A percentile compares a stretch with the other conserved stretches of the same genome.
These are phyloP conservation scores for Protonemura montana DNA, from an alignment of 2,888 invertebrate genomes.

Conservation along the genomic window DNA sequence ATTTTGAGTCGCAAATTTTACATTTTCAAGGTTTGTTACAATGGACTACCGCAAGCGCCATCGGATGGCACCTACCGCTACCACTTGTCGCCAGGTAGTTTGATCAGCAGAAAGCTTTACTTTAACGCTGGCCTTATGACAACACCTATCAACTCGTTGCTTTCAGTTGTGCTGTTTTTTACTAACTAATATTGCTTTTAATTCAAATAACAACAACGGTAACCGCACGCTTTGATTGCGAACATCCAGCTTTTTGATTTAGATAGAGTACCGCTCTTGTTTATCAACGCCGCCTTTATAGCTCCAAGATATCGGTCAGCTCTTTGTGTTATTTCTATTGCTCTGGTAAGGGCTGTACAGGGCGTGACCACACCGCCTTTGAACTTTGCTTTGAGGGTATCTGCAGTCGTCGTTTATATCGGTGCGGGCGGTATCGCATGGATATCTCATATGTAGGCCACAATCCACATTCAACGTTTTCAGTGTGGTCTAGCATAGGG, in stretches of 20 bases:
- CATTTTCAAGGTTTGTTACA: no score
- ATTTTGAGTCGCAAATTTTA: no score
- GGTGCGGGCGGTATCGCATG: neutral
- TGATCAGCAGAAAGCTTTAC: no score
- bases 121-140: no score
- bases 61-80: no score
- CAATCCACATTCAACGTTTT: neutral
- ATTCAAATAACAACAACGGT: neutral
- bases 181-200: neutral
- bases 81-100: no score
- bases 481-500: neutral
- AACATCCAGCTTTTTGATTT: neutral
- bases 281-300: neutral
- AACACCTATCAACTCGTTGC: no score
- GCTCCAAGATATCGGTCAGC: neutral
- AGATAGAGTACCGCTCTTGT: neutral
- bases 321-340: constrained; percentile 1
- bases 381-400: neutral
- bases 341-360: neutral
- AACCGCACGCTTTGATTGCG: neutral
- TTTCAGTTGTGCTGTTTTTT: neutral
- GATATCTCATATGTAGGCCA: neutral
- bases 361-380: neutral
- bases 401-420: neutral
- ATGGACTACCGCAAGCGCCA: no score